Conservation (phyloP, 2,113 vertebrate species). For the Strix uralensis region DNA sequence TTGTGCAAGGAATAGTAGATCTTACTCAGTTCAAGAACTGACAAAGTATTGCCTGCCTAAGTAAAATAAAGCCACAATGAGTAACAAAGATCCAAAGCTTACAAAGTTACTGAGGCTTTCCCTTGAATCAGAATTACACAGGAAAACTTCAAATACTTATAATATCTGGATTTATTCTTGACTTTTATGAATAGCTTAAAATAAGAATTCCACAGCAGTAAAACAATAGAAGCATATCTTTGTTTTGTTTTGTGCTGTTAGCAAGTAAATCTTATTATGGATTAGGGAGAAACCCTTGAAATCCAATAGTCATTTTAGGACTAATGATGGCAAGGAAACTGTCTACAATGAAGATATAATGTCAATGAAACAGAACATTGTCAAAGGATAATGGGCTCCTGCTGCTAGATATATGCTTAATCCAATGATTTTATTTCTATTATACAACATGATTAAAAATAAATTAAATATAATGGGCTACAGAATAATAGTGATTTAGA, state of each 20-base stretch:
- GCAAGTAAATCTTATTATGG: slow-evolving; percentile 67
- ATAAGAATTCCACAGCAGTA: slow-evolving; percentile 22
- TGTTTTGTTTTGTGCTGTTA: slow-evolving; percentile 70
- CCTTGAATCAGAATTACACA: background rate
- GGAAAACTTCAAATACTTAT: slow-evolving; percentile 9
- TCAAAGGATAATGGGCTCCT: slow-evolving; percentile 60
- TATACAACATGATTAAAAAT: slow-evolving; percentile 67
- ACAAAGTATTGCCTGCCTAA: background rate
- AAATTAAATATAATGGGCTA: slow-evolving; percentile 69
- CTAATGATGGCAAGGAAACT: slow-evolving; percentile 65
- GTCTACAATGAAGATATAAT: slow-evolving; percentile 57
- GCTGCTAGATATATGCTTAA: slow-evolving; percentile 60
- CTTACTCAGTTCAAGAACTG: background rate
- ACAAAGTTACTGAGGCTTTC: background rate
- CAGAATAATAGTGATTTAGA: slow-evolving; percentile 66
- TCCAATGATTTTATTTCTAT: slow-evolving; percentile 61
- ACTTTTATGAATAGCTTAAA: slow-evolving; percentile 36
- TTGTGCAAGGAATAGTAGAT: background rate
- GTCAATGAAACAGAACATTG: slow-evolving; percentile 60
- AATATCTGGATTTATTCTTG: slow-evolving; percentile 53
- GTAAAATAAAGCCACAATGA: background rate
- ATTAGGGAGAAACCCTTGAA: slow-evolving; percentile 71
- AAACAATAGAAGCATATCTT: slow-evolving; percentile 61
- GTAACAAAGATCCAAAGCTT: background rate
- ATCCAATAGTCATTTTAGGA: slow-evolving; percentile 68